A percentile compares a stretch with the other conserved stretches of the same genome.
Conservation (phyloP, 2,797 vertebrate genomes). For the Neomorphus geoffroyi region DNA sequence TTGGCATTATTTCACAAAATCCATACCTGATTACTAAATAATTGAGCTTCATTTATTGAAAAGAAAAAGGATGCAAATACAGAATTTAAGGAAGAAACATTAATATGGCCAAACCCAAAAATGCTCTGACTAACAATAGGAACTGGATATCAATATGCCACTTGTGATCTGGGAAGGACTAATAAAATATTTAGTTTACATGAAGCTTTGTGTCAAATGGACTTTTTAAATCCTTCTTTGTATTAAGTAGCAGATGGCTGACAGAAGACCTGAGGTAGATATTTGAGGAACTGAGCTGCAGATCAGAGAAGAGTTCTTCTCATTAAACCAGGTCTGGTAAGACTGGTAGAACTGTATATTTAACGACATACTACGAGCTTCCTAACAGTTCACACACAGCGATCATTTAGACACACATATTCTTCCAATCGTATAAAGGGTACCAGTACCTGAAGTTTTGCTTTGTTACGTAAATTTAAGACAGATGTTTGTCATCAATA, state of each 20-base stretch:
- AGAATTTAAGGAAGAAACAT: not conserved
- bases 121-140: not conserved
- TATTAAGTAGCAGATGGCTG: not conserved
- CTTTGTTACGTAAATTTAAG: not conserved
- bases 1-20: not conserved
- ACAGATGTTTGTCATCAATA: not conserved
- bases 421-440: not conserved
- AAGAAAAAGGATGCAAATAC: not conserved
- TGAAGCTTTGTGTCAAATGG: not conserved
- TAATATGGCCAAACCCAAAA: not conserved
- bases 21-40: not conserved
- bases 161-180: not conserved
- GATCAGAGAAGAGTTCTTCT: not conserved
- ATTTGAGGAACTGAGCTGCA: not conserved
- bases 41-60: not conserved
- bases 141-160: not conserved
- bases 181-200: not conserved
- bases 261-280: not conserved
- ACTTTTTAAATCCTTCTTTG: not conserved
- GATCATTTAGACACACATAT: accelerated
- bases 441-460: not conserved
- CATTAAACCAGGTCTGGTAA: not conserved
- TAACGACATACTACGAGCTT: not conserved
- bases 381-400: not conserved
- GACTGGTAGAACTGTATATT: not conserved